Evolutionary conservation across 2,888 invertebrate species (phyloP), one percentile per base, ranked within the genome.

Genomic region (Emmelina monodactyla): DNA sequence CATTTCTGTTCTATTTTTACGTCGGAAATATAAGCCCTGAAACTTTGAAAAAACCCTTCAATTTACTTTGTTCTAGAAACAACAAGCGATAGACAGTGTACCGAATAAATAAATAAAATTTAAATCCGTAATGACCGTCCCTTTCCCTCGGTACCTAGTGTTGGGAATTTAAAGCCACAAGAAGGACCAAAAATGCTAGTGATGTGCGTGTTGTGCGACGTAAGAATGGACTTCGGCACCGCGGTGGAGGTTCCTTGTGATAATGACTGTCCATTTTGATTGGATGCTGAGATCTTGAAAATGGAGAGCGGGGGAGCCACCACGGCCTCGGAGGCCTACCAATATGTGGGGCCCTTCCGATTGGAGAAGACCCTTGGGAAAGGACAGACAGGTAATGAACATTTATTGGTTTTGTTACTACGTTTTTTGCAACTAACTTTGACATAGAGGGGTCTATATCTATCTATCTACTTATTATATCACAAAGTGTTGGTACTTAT

Each of bases 321-420:
- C 7, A 51, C 69, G 58, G 66, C 68, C 59, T 60, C 70, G n/a
- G 78, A 78, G 71, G 76, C 75, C 81, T 92, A 92, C 79, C 92
- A 92, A 68, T 98, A 96, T 83, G 98, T 99, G 59, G 99, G 99
- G 53, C 98, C 99, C 40, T 99, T 97, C 83, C 85, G 97, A 70
- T 85, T 99, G 76, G 99, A 99, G 80, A 99, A 98, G 79, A 99
- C 99, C 36, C 86, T 99, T 47, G 99, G 99, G 55, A 99, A 99
- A 78, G 99, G 99, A 47, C 99, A 99, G 82, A 99, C 99, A 72
- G 99, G 98, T 98, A 82, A 82, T 82, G 16, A 16, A 15, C 16
- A 36, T 31, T 35, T 29, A 19, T 29, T 4, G 25, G 11, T 10
- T 25, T 19, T 19, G n/a, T n/a, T n/a, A n/a, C n/a, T n/a, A n/a